Percentiles rank a stretch among this genome's conserved stretches.
Evolutionary conservation across 1,140 invertebrate species (phyloP).

Genomic region (Hycleus phaleratus): DNA sequence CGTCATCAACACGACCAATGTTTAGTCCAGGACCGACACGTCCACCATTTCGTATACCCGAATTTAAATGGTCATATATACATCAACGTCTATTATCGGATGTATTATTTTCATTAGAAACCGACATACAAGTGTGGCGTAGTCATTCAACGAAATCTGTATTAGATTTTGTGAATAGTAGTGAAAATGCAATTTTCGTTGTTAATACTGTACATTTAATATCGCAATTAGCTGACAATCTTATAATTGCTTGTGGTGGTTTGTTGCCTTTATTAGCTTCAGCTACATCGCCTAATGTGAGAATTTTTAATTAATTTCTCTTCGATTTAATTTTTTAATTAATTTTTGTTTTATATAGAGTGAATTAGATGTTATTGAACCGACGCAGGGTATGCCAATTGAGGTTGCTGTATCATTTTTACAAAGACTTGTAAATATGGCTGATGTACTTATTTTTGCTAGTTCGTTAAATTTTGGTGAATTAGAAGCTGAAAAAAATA

Average conservation of each 20-base stretch:
- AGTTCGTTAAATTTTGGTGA: conserved; percentile 96
- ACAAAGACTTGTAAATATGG: conserved; percentile 94
- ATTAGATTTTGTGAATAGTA: conserved; percentile 95
- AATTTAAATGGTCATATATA: conserved; percentile 99
- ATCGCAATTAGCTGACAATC: conserved; percentile 96
- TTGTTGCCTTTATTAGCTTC: conserved; percentile 92
- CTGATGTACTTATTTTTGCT: conserved; percentile 96
- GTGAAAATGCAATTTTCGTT: conserved; percentile 97
- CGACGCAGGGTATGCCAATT: conserved; percentile 96
- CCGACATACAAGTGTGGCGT: conserved; percentile 84
- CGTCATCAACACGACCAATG: conserved; percentile 64
- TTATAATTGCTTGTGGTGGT: conserved; percentile 98
- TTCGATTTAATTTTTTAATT: not conserved
- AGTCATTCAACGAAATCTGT: conserved; percentile 95
- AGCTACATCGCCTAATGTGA: conserved; percentile 96
- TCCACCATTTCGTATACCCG: conserved; percentile 96
- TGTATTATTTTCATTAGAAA: conserved; percentile 94
- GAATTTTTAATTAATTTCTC: conserved; percentile 33
- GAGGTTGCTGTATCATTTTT: conserved; percentile 96
- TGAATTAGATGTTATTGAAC: conserved; percentile 96
- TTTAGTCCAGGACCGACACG: conserved; percentile 92
- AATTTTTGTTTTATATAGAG: conserved; percentile 55
- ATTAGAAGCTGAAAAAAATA: conserved; percentile 98
- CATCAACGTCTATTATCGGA: conserved; percentile 95
- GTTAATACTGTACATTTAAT: conserved; percentile 99